Evolutionary conservation across 1,140 invertebrate genomes (phyloP).

Genomic region (Orius insidiosus): DNA sequence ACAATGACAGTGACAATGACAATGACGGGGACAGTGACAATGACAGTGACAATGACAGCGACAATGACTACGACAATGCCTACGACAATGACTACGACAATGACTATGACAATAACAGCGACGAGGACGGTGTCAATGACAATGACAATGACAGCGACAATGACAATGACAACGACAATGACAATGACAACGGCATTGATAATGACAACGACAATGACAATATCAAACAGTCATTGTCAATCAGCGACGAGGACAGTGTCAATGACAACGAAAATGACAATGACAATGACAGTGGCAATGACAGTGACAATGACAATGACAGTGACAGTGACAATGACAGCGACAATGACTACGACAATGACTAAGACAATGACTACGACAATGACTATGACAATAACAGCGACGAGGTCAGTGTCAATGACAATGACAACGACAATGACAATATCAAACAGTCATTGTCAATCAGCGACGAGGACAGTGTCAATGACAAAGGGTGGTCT

Average conservation of each 20-base stretch:
- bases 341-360: background rate
- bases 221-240: too few species aligned
- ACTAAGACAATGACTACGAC: background rate
- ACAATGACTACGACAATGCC: too few species aligned
- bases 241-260: background rate
- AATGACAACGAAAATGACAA: background rate
- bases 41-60: too few species aligned
- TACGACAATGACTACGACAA: too few species aligned
- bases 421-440: background rate
- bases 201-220: background rate
- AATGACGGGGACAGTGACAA: too few species aligned
- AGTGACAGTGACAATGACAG: background rate
- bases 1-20: constrained; percentile 2
- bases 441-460: too few species aligned
- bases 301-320: background rate
- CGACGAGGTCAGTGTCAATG: background rate
- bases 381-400: background rate
- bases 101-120: background rate
- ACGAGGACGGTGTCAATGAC: background rate
- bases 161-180: background rate
- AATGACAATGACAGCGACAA: background rate
- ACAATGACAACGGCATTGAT: constrained; percentile 1
- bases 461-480: background rate
- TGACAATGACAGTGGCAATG: background rate
- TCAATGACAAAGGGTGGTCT: background rate